These are phyloP conservation scores for Resseliella maxima DNA, from an alignment of 2,888 invertebrate genomes.

Conservation along the genomic window DNA sequence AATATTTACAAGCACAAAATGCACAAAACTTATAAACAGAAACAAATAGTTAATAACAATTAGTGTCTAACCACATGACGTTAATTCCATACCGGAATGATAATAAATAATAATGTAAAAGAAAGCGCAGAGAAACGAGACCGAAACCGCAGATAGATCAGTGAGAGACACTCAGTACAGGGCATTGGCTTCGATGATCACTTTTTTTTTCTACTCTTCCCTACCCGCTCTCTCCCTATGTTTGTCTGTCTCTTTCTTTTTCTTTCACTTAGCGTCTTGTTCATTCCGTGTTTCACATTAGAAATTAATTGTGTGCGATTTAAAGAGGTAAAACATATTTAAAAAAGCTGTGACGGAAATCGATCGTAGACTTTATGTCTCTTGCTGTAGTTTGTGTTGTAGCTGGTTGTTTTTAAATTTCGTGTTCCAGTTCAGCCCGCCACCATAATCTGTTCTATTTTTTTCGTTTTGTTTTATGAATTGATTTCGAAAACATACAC, in stretches of 20 bases:
- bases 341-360: not conserved
- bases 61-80: conserved; percentile 51
- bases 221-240: too few relatives aligned
- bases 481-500: conserved; percentile 7
- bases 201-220: not conserved
- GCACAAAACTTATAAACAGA: conserved; percentile 39
- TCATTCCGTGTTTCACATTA: not conserved
- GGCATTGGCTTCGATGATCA: conserved; percentile 37
- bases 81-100: conserved; percentile 48
- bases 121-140: conserved; percentile 24
- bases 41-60: conserved; percentile 53
- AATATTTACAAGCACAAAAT: conserved; percentile 26
- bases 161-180: not conserved
- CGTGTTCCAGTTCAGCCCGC: not conserved
- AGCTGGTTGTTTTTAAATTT: not conserved
- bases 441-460: too few relatives aligned
- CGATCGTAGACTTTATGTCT: conserved; percentile 23
- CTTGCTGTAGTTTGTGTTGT: not conserved
- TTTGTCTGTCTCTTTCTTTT: too few relatives aligned
- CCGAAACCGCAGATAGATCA: too few relatives aligned
- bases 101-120: conserved; percentile 50
- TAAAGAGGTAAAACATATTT: not conserved
- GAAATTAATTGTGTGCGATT: conserved; percentile 34
- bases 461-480: too few relatives aligned
- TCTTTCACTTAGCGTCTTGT: not conserved